Evolutionary conservation across 2,888 invertebrate species (phyloP), one percentile per base, ranked within the genome.

Genomic region (Hydriomena furcata): DNA sequence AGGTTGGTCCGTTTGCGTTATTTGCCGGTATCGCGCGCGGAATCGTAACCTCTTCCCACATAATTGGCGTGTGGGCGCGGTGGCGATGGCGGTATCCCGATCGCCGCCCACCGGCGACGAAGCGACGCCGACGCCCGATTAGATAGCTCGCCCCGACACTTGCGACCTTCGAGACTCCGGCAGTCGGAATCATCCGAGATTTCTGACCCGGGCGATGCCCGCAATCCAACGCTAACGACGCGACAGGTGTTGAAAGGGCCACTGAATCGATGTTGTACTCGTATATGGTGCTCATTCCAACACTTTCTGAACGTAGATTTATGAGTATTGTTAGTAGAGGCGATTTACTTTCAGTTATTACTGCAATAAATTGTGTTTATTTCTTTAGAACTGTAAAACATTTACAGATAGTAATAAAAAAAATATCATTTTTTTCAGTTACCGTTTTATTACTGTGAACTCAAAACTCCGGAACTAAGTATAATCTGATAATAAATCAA

Each of bases 61-160:
- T 89, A 89, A 90, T 89, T 87, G 88, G 88, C 84, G 81, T 82
- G 87, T 87, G 85, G 89, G 89, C 76, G 85, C 85, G 80, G 79
- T 68, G 64, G 73, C 73, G 75, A 76, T 73, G 77, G 81, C 74
- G 73, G 80, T 81, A 85, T 86, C 85, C 84, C 77, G 82, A 84
- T 85, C 80, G 78, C 80, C 86, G 84, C 87, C 89, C 85, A 86
- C 86, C 84, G 77, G 76, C 82, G 84, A 78, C 79, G 84, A 78
- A 68, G 73, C 76, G 79, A 79, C 82, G 78, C 80, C 76, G 79
- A 79, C 82, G 77, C 79, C 79, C 79, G 88, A 86, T 85, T 82
- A 84, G 85, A 88, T 85, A 83, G 76, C 76, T 72, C 73, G 73
- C 72, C 78, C 73, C 76, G 74, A 73, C 76, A 78, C 77, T 77